phyloP scores from a whole-genome alignment of 2,113 vertebrate genomes.

The Acinonyx jubatus region DNA sequence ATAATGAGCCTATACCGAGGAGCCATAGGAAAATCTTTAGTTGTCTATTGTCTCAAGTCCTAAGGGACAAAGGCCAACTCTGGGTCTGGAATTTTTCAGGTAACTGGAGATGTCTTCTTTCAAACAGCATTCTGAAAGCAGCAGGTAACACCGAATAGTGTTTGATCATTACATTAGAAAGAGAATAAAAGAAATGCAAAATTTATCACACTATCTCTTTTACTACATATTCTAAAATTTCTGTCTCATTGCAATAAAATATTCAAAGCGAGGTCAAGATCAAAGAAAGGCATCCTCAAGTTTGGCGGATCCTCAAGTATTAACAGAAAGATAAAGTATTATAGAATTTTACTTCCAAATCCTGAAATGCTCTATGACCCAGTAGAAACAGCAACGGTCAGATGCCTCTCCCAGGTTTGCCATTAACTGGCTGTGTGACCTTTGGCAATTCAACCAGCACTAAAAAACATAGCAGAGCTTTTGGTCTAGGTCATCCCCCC shows the following conservation, averaged over 20 bases:
- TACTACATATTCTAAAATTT: not conserved
- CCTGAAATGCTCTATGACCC: not conserved
- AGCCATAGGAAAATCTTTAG: not conserved
- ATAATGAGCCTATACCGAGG: not conserved
- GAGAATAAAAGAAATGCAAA: not conserved
- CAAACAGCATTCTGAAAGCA: conserved; percentile 20
- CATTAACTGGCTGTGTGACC: not conserved
- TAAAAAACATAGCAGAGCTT: not conserved
- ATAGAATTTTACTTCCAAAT: conserved; percentile 23
- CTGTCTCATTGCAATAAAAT: not conserved
- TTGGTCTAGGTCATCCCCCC: not conserved
- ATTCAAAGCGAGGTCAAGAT: not conserved
- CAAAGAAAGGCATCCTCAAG: not conserved
- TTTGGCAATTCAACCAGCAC: not conserved
- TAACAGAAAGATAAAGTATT: not conserved
- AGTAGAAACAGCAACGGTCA: not conserved
- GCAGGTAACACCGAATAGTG: not conserved
- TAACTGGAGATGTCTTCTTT: not conserved
- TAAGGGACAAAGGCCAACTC: not conserved
- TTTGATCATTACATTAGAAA: not conserved
- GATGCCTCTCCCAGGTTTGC: not conserved
- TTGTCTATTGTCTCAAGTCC: not conserved
- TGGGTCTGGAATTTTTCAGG: not conserved
- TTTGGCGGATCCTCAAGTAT: not conserved
- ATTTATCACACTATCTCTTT: not conserved